Evolutionary conservation across 2,888 invertebrate species (phyloP), one percentile per base, ranked within the genome.

Genomic region (Cantharis nigra): DNA sequence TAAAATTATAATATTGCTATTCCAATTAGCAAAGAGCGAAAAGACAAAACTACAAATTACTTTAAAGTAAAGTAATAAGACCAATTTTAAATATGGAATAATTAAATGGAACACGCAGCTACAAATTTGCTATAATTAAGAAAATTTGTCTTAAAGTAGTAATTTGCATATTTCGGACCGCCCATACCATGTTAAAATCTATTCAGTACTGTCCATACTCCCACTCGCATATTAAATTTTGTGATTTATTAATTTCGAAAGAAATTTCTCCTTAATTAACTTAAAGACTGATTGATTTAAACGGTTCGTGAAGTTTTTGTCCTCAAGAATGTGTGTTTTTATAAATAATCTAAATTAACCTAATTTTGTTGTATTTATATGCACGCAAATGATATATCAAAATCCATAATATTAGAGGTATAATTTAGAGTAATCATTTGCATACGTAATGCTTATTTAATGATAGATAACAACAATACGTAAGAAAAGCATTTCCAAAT

Each of bases 131-230:
- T 80, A 76, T 80, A 80, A 80, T 76, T 80, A 77, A 72, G 72
- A 69, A 23, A 75, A 69, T 69, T 69, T 76, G 73, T 74, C 76
- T 78, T 67, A 67, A 67, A 23, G n/a, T 77, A 69, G 72, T 74
- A 76, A 81, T 81, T 80, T 81, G 79, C 81, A 81, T 81, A 79
- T 70, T n/a, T 20, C 70, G 79, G 28, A 33, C 80, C 79, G 79
- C 79, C 79, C 75, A 77, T 73, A 72, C 73, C 72, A 77, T 81
- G 80, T 79, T 78, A 69, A 62, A 77, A 77, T 80, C 75, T 74
- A 74, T 72, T 70, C 76, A 75, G 63, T 69, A 26, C 63, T 76
- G 75, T 72, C 70, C 71, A 70, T 71, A 80, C 79, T 77, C 79
- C 78, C 78, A 80, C 80, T 69, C 71, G 75, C 74, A 74, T 74